These are phyloP conservation scores for Cyrtorhinus lividipennis DNA, from an alignment of 1,140 invertebrate genomes.

Conservation along the genomic window DNA sequence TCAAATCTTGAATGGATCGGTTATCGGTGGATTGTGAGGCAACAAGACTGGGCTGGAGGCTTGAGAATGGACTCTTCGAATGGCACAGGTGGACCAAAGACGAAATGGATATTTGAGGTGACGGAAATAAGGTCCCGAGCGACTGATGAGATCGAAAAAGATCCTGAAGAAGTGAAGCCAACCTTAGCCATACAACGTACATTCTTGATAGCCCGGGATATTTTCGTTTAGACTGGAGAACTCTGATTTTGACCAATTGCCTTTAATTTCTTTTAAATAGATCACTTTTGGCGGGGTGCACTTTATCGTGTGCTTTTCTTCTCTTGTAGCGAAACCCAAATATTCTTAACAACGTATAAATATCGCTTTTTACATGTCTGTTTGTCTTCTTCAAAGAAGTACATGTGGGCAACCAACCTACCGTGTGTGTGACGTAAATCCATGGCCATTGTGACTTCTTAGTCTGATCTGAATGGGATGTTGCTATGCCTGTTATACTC, in stretches of 20 bases:
- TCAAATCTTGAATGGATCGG: too few relatives aligned
- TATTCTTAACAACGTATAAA: background rate
- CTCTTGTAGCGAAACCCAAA: background rate
- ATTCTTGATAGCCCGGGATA: background rate
- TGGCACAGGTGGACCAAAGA: too few relatives aligned
- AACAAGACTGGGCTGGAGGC: too few relatives aligned
- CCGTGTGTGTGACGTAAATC: background rate
- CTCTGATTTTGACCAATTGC: background rate
- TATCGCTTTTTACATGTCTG: conserved; percentile 4
- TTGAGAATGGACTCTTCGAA: too few relatives aligned
- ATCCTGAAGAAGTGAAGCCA: background rate
- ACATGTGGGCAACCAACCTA: background rate
- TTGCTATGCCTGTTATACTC: background rate
- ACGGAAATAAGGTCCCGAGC: too few relatives aligned
- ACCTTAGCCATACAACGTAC: background rate
- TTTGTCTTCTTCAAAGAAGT: conserved; percentile 6
- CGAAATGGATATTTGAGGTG: too few relatives aligned
- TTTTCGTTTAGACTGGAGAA: background rate
- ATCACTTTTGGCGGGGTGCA: too few relatives aligned
- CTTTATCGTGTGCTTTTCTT: background rate
- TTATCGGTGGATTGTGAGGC: too few relatives aligned
- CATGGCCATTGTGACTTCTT: conserved; percentile 2
- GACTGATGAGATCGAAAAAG: background rate
- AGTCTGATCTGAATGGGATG: background rate
- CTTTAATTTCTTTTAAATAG: background rate